These are phyloP conservation scores for Metellina segmentata DNA, from an alignment of 2,888 invertebrate genomes.

Conservation along the genomic window DNA sequence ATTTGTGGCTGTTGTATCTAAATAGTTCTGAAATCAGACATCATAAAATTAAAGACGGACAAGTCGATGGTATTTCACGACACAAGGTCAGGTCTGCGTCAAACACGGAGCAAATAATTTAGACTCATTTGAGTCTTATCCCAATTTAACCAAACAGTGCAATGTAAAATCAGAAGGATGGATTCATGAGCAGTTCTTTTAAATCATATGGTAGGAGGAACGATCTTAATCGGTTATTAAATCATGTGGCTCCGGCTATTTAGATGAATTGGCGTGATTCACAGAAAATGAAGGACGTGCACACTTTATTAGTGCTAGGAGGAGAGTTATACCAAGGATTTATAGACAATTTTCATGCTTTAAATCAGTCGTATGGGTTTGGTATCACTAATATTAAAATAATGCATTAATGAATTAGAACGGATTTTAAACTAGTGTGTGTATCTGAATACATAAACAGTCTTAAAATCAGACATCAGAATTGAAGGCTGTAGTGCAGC, in stretches of 20 bases:
- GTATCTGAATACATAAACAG: background rate
- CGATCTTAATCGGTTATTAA: constrained; percentile 12
- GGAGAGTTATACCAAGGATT: background rate
- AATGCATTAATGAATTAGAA: no score
- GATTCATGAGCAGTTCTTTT: constrained; percentile 58
- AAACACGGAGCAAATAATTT: no score
- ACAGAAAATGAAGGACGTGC: background rate
- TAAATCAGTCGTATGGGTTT: background rate
- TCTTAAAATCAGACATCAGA: no score
- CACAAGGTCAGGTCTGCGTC: no score
- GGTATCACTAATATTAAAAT: background rate
- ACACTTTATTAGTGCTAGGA: constrained; percentile 1
- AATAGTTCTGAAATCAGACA: background rate
- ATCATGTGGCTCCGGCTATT: constrained; percentile 30
- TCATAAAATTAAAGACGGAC: no score
- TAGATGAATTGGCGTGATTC: constrained; percentile 49
- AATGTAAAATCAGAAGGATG: constrained; percentile 48
- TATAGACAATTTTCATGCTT: background rate
- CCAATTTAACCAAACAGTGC: no score
- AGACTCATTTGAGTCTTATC: no score
- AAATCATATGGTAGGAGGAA: constrained; percentile 8
- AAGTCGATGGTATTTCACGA: no score
- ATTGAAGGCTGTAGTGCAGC: no score
- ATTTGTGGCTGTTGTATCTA: background rate
- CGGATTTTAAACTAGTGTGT: no score